phyloP scores from a whole-genome alignment of 2,888 invertebrate genomes.

The Cordilura impudica region DNA sequence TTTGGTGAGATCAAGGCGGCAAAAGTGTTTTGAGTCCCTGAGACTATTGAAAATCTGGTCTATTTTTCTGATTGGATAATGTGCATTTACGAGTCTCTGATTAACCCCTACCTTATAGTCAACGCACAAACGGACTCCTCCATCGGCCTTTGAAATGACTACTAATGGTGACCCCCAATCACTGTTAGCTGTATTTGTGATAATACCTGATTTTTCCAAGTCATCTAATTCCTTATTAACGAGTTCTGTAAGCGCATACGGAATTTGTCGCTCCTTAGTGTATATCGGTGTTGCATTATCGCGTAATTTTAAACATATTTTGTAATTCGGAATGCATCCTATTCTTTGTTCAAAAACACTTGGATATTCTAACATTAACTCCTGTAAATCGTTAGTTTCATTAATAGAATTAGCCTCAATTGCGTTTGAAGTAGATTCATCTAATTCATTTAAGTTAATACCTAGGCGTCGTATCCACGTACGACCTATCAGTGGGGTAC shows the following conservation, averaged over 20 bases:
- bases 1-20: too few relatives aligned
- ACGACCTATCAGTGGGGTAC: slow-evolving; percentile 26
- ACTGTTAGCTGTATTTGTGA: slow-evolving; percentile 19
- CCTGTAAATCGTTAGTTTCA: not conserved
- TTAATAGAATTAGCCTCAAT: not conserved
- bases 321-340: slow-evolving; percentile 38
- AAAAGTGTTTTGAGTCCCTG: too few relatives aligned
- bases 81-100: not conserved
- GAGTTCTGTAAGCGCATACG: slow-evolving; percentile 26
- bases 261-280: slow-evolving; percentile 40
- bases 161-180: slow-evolving; percentile 31
- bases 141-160: slow-evolving; percentile 19
- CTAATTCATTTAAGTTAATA: slow-evolving; percentile 20
- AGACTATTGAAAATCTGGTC: too few relatives aligned
- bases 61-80: slow-evolving; percentile 18
- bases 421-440: not conserved
- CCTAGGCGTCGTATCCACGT: slow-evolving; percentile 38
- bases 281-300: slow-evolving; percentile 19
- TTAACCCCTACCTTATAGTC: slow-evolving; percentile 34
- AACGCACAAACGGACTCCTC: slow-evolving; percentile 13
- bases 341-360: slow-evolving; percentile 19
- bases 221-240: slow-evolving; percentile 19
- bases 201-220: slow-evolving; percentile 18
- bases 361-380: not conserved
- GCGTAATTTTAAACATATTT: slow-evolving; percentile 17